Evolutionary conservation across 2,113 vertebrate genomes (phyloP).

Genomic region (Dasypus novemcinctus): DNA sequence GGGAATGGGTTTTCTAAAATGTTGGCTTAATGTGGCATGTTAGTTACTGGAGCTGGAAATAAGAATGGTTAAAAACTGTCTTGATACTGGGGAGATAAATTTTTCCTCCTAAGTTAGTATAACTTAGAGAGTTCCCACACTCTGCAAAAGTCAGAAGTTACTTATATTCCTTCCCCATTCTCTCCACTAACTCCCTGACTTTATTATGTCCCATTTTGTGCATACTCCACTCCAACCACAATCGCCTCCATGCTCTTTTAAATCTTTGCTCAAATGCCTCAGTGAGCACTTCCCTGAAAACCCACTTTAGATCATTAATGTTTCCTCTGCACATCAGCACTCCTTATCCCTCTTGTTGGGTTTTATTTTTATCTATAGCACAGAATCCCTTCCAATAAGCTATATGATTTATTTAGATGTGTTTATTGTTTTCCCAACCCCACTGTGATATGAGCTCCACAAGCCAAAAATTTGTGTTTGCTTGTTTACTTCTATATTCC

Average conservation of each 20-base stretch:
- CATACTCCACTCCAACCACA: not conserved
- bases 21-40: not conserved
- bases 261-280: not conserved
- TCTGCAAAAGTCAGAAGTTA: not conserved
- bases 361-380: not conserved
- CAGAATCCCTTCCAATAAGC: not conserved
- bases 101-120: not conserved
- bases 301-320: not conserved
- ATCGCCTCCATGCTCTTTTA: not conserved
- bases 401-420: not conserved
- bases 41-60: not conserved
- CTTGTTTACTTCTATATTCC: not conserved
- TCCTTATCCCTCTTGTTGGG: fast-evolving
- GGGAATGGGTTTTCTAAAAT: not conserved
- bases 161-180: fast-evolving
- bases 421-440: not conserved
- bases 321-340: not conserved
- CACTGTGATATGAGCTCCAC: not conserved
- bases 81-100: not conserved
- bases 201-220: not conserved
- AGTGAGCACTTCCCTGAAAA: not conserved
- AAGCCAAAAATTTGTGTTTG: not conserved
- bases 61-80: not conserved
- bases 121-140: not conserved
- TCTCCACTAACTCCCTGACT: not conserved